These are phyloP conservation scores for Psephotus haematonotus DNA, from an alignment of 2,113 vertebrate genomes.

Conservation along the genomic window DNA sequence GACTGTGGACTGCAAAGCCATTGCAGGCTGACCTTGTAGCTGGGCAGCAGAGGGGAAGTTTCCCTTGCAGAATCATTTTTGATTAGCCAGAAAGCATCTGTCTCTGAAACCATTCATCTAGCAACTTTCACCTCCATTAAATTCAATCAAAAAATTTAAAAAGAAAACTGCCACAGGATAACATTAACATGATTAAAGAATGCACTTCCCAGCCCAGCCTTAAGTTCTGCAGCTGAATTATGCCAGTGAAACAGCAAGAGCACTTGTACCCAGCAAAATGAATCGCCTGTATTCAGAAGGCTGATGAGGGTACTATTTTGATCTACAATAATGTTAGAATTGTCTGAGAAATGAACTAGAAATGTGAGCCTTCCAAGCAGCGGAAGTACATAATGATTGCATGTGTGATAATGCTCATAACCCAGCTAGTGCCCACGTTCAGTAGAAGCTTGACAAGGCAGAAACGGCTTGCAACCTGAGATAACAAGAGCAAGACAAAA, in stretches of 20 bases:
- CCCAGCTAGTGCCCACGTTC: neutral
- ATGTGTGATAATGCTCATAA: neutral
- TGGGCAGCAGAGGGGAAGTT: neutral
- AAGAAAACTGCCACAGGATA: neutral
- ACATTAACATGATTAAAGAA: conserved; percentile 24
- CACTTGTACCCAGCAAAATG: neutral
- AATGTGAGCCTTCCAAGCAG: neutral
- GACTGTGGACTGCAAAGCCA: neutral
- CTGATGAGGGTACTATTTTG: neutral
- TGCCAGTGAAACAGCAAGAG: neutral
- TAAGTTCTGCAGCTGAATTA: neutral
- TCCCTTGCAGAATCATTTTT: neutral
- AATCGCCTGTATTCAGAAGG: neutral
- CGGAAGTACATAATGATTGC: neutral
- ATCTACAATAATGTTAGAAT: neutral
- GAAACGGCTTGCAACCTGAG: neutral
- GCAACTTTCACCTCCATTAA: neutral
- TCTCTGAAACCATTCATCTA: neutral
- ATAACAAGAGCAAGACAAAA: neutral
- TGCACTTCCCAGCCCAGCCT: neutral
- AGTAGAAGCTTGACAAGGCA: neutral
- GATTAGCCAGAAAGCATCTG: neutral
- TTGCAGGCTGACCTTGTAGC: fast-evolving
- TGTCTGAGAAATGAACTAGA: neutral
- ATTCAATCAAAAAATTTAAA: neutral